Evolutionary conservation across 2,113 vertebrate genomes (phyloP).

Genomic region (Noturus placidus): DNA sequence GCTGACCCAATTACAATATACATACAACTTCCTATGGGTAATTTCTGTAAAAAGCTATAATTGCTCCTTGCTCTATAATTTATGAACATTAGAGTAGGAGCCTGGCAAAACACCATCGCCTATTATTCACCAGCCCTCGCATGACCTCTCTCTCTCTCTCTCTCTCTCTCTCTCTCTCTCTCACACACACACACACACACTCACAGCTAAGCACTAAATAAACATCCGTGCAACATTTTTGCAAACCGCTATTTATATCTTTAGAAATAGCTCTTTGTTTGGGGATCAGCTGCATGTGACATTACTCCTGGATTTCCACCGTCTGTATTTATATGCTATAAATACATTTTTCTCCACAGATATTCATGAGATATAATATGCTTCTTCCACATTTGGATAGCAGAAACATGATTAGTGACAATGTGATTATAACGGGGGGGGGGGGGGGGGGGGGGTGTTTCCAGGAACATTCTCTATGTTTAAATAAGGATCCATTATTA

Average conservation of each 20-base stretch:
- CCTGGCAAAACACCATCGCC: conserved; percentile 69
- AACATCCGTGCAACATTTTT: background rate
- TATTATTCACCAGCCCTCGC: conserved; percentile 66
- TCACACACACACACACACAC: background rate
- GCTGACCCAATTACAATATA: conserved; percentile 73
- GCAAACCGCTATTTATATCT: conserved; percentile 15
- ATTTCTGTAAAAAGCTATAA: conserved; percentile 76
- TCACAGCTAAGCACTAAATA: background rate
- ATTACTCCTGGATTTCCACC: background rate
- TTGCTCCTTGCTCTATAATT: conserved; percentile 74
- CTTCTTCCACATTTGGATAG: background rate
- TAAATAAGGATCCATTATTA: background rate
- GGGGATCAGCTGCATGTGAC: conserved; percentile 2
- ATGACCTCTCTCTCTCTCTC: conserved; percentile 12
- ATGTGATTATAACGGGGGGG: too few relatives aligned
- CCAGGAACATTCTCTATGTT: background rate
- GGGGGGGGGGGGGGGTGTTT: background rate
- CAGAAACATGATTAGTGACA: background rate
- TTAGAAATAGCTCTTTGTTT: conserved; percentile 31
- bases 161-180: background rate
- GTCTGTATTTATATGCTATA: background rate
- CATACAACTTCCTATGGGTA: conserved; percentile 70
- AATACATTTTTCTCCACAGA: background rate
- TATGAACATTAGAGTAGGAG: conserved; percentile 66
- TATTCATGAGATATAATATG: background rate